Conservation (phyloP, 2,113 vertebrate species). For the Platycercus adscitus region DNA sequence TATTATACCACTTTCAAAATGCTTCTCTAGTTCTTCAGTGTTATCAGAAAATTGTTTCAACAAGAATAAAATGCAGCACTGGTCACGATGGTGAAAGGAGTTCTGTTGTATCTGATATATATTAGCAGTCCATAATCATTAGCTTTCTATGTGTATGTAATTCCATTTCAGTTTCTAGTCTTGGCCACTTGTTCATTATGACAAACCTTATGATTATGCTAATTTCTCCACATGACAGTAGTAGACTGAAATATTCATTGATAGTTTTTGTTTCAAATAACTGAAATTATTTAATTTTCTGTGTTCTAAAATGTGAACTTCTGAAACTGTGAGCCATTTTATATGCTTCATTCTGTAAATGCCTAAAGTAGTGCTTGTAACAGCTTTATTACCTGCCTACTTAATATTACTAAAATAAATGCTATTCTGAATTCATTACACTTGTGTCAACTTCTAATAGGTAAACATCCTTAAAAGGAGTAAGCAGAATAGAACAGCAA, state of each 20-base stretch:
- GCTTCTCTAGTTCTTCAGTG: conserved; percentile 15
- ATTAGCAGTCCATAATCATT: not conserved
- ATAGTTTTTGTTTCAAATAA: not conserved
- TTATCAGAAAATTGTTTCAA: conserved; percentile 50
- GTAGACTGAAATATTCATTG: not conserved
- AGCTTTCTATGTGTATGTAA: not conserved
- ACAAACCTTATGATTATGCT: not conserved
- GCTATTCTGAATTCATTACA: not conserved
- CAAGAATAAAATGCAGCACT: not conserved
- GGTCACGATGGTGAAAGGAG: not conserved
- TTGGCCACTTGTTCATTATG: not conserved
- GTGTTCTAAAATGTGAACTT: not conserved
- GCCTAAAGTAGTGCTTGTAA: not conserved
- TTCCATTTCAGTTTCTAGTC: not conserved
- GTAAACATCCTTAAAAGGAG: not conserved
- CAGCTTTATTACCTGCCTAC: not conserved
- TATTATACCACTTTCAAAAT: not conserved
- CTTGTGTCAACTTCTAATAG: not conserved
- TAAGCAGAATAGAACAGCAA: not conserved
- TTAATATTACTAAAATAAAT: not conserved
- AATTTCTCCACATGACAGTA: not conserved
- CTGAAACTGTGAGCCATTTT: not conserved
- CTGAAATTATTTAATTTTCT: not conserved
- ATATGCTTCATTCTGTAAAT: not conserved
- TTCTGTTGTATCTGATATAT: not conserved